Percentiles rank a stretch among this genome's conserved stretches.
Conservation (phyloP, 2,888 invertebrate genomes). For the Candidula unifasciata region DNA sequence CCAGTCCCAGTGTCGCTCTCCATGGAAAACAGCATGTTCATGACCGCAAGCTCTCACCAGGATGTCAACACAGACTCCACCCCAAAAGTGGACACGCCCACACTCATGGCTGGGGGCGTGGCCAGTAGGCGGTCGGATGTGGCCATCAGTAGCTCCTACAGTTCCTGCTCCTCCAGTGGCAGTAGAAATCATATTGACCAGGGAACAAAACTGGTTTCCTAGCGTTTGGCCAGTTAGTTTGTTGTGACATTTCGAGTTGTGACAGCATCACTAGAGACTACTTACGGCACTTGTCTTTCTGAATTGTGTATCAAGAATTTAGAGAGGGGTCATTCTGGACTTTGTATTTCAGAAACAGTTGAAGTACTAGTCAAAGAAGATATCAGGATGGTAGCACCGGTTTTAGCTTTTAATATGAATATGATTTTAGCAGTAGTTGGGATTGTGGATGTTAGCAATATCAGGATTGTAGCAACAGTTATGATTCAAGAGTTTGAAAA, state of each 20-base stretch:
- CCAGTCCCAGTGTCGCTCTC: slow-evolving; percentile 57
- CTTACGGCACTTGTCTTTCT: background rate
- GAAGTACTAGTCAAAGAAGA: too few relatives aligned
- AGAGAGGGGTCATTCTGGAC: background rate
- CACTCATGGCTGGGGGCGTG: background rate
- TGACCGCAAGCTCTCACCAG: slow-evolving; percentile 1
- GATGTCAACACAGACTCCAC: background rate
- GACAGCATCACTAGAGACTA: background rate
- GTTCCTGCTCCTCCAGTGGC: background rate
- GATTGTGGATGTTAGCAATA: too few relatives aligned
- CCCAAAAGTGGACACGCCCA: slow-evolving; percentile 28
- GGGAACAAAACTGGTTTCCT: slow-evolving; percentile 20
- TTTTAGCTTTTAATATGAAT: too few relatives aligned
- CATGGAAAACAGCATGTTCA: slow-evolving; percentile 48
- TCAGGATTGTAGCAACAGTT: too few relatives aligned
- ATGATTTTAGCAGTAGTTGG: too few relatives aligned
- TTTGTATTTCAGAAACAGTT: background rate
- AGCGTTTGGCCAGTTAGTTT: background rate
- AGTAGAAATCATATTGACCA: slow-evolving; percentile 17
- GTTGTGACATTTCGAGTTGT: background rate
- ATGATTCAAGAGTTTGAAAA: too few relatives aligned
- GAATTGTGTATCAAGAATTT: too few relatives aligned
- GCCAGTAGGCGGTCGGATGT: slow-evolving; percentile 19
- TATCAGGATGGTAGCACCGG: too few relatives aligned
- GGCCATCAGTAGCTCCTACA: background rate